phyloP scores from a whole-genome alignment of 2,888 invertebrate genomes.

The Lypha dubia region DNA sequence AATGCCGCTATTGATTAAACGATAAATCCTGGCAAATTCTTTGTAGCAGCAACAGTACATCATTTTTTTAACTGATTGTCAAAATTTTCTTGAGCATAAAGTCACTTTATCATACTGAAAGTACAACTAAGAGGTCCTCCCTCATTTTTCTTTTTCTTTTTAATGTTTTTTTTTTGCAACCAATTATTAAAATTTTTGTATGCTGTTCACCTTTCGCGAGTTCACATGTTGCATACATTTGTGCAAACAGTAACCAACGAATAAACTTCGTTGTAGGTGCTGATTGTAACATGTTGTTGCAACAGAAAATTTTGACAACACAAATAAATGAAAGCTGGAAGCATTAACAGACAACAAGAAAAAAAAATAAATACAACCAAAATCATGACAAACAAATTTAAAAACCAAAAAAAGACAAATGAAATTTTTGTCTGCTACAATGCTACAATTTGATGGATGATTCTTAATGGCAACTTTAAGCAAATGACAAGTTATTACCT shows the following conservation, averaged over 20 bases:
- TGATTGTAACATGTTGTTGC: constrained; percentile 63
- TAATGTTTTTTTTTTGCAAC: background rate
- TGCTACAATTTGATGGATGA: constrained; percentile 63
- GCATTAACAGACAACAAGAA: constrained; percentile 24
- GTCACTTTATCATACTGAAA: constrained; percentile 50
- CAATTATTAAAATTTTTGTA: constrained; percentile 40
- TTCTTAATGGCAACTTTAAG: constrained; percentile 51
- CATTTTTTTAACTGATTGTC: too few species aligned
- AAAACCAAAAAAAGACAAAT: background rate
- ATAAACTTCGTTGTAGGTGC: constrained; percentile 67
- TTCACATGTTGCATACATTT: constrained; percentile 61
- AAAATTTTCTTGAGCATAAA: constrained; percentile 24
- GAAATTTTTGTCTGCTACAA: background rate
- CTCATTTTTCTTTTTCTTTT: constrained; percentile 38
- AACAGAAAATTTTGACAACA: constrained; percentile 47
- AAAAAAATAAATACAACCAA: constrained; percentile 1
- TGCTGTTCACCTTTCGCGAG: background rate
- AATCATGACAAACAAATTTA: constrained; percentile 58
- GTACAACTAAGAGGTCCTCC: constrained; percentile 55
- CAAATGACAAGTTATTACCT: constrained; percentile 61
- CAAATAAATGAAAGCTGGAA: constrained; percentile 56
- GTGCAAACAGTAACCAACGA: background rate
- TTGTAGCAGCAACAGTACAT: too few species aligned
- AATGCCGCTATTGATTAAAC: too few species aligned
- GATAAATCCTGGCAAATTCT: too few species aligned